Percentiles rank a stretch among this genome's conserved stretches.
Conservation (phyloP, 2,888 invertebrate genomes). For the Mantis religiosa region DNA sequence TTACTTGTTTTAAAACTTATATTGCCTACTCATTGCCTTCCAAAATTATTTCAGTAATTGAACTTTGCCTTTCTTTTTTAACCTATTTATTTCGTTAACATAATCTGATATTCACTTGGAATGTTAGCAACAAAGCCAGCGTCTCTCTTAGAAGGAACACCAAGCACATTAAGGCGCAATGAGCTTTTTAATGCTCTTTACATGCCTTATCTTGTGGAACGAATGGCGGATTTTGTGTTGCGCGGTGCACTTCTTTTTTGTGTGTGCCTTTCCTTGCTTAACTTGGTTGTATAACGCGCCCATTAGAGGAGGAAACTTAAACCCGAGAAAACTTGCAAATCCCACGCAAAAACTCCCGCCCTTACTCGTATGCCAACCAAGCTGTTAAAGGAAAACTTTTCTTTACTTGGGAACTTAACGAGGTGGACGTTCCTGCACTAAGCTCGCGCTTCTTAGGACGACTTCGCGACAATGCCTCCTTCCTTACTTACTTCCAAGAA, state of each 20-base stretch:
- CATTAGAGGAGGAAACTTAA: not conserved
- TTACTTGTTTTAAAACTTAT: too few relatives aligned
- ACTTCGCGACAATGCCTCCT: not conserved
- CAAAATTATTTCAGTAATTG: too few relatives aligned
- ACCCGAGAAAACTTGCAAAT: not conserved
- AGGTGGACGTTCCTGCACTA: not conserved
- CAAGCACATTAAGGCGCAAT: not conserved
- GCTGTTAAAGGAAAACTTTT: not conserved
- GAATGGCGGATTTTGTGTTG: not conserved
- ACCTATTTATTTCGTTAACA: too few relatives aligned
- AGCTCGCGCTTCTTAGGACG: not conserved
- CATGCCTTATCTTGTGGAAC: not conserved
- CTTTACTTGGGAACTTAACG: not conserved
- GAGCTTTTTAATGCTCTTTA: not conserved
- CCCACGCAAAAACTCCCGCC: not conserved
- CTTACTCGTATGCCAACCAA: not conserved
- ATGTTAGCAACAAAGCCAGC: not conserved
- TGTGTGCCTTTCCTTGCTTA: not conserved
- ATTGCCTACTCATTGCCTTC: too few relatives aligned
- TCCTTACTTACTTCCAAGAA: not conserved
- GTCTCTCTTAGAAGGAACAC: not conserved
- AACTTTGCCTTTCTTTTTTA: too few relatives aligned
- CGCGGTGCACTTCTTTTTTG: not conserved
- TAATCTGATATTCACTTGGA: too few relatives aligned
- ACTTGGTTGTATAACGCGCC: not conserved